Base-by-base conservation (phyloP, 2,888 invertebrate species). In the Elysia crispata region DNA sequence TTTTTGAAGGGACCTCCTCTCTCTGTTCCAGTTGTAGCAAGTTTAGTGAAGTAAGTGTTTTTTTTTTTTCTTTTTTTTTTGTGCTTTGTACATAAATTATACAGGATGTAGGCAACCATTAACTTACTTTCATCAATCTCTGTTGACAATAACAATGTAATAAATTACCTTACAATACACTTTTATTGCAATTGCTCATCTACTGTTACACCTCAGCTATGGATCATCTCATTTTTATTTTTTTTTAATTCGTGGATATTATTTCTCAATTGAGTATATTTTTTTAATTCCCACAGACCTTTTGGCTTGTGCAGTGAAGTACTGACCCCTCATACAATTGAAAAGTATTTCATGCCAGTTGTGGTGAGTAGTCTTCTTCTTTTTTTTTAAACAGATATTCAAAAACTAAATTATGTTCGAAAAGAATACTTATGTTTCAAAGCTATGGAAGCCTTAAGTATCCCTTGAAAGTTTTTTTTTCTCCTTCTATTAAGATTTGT, bases 261-360 rank as follows among this genome's bases (percentile, higher is more conserved):
- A n/a, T n/a, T 60, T 60, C 41, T 6, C 41, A 41, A 41, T 6
- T 41, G 41, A 11, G 11, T 41, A 8, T 23, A 15, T 60, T 60
- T 60, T 60, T 20, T 60, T 60, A 23, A 23, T 60, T 5, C 60
- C 60, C 88, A 74, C 86, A 95, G 96, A 88, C 98, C 98, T 15
- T 96, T 98, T 91, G 98, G 98, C 60, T 94, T 96, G 81, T 97
- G 97, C 92, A 96, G 96, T 90, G 98, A 98, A 92, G 94, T 97
- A 84, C 94, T 98, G 85, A 98, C 98, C 64, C 95, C 96, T 82
- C 95, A 95, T 88, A 97, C 97, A 70, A 96, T 98, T 90, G 95
- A 96, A 90, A 97, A 96, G 92, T 98, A 97, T 93, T 95, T 98
- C 88, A 95, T 97, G 94, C 97, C 98, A 80, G 95, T 98, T 90